Conservation (phyloP, 2,113 vertebrate genomes). For the Arenaria interpres region DNA sequence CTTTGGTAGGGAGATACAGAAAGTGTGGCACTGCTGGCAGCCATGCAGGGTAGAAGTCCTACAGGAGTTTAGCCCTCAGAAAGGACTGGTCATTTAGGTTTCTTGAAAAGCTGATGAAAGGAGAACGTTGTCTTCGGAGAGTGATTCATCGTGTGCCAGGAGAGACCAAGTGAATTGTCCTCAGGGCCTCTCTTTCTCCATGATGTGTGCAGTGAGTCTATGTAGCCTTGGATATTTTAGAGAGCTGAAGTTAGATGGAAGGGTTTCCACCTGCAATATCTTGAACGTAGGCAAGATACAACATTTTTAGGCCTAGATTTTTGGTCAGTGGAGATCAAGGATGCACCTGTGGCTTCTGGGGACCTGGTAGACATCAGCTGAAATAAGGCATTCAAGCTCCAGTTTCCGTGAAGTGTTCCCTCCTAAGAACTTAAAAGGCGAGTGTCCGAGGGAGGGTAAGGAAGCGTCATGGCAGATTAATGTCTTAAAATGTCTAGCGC, state of each 20-base stretch:
- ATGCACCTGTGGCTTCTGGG: not conserved
- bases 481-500: not conserved
- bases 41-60: not conserved
- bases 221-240: not conserved
- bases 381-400: not conserved
- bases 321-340: rapidly evolving
- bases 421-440: not conserved
- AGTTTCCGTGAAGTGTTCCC: not conserved
- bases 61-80: not conserved
- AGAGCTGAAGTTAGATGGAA: not conserved
- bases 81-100: not conserved
- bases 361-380: not conserved
- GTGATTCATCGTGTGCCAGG: not conserved
- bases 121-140: not conserved
- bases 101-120: not conserved
- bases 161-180: not conserved
- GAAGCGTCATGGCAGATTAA: not conserved
- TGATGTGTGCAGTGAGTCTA: not conserved
- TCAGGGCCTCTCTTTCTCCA: not conserved
- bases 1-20: not conserved
- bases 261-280: not conserved
- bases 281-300: not conserved
- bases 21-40: not conserved
- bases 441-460: not conserved
- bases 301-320: not conserved